Conservation (phyloP, 2,888 invertebrate species). For the Lasioglossum zephyrum region DNA sequence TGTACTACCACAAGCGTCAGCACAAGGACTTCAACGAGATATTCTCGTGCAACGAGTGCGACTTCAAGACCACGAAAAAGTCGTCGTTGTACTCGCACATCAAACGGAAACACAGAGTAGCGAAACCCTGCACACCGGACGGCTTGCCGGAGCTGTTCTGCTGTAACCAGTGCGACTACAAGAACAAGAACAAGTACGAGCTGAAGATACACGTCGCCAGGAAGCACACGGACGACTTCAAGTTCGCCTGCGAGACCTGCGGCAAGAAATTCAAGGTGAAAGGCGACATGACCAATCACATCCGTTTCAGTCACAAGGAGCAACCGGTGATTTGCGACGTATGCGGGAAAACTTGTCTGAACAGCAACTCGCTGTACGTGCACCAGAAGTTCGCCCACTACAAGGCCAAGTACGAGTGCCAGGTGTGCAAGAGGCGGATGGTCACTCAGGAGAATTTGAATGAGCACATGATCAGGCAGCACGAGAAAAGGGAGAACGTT, state of each 20-base stretch:
- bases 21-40: slow-evolving; percentile 67
- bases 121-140: slow-evolving; percentile 49
- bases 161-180: slow-evolving; percentile 73
- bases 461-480: slow-evolving; percentile 81
- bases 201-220: slow-evolving; percentile 78
- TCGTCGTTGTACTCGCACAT: slow-evolving; percentile 80
- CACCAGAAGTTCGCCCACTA: slow-evolving; percentile 82
- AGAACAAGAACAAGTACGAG: slow-evolving; percentile 77
- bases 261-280: slow-evolving; percentile 80
- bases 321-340: slow-evolving; percentile 79
- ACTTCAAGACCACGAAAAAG: slow-evolving; percentile 78
- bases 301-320: slow-evolving; percentile 78
- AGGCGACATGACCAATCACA: slow-evolving; percentile 79
- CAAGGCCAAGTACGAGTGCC: slow-evolving; percentile 82
- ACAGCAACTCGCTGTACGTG: slow-evolving; percentile 81
- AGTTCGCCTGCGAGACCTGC: slow-evolving; percentile 77
- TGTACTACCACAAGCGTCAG: slow-evolving; percentile 79
- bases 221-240: slow-evolving; percentile 76
- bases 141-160: slow-evolving; percentile 63
- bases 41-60: slow-evolving; percentile 79
- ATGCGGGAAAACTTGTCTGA: slow-evolving; percentile 81
- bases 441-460: slow-evolving; percentile 85
- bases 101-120: slow-evolving; percentile 76
- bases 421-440: slow-evolving; percentile 81
- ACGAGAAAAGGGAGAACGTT: slow-evolving; percentile 80